These are phyloP conservation scores for Drosophila mimetica DNA, from an alignment of 2,888 invertebrate species.

Conservation along the genomic window DNA sequence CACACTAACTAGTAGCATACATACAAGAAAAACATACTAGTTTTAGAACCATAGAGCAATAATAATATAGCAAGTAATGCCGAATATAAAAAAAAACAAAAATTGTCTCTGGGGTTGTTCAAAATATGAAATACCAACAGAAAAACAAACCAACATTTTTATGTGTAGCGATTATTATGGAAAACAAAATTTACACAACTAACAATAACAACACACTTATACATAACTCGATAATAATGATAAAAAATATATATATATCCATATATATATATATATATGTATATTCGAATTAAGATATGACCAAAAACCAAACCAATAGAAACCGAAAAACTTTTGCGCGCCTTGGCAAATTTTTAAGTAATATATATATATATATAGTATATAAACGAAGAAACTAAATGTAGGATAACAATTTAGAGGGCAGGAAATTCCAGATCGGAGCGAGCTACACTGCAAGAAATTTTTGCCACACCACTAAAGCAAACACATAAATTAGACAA, in stretches of 20 bases:
- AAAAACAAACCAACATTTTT: constrained; percentile 36
- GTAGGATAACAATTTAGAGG: constrained; percentile 13
- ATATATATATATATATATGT: constrained; percentile 32
- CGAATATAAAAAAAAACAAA: constrained; percentile 36
- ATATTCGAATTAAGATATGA: constrained; percentile 65
- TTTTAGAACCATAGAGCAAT: constrained; percentile 42
- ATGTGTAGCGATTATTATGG: constrained; percentile 45
- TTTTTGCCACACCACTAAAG: constrained; percentile 6
- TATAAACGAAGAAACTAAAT: not conserved
- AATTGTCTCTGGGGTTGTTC: constrained; percentile 43
- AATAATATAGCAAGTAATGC: constrained; percentile 36
- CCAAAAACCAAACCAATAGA: constrained; percentile 54
- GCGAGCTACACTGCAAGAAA: constrained; percentile 27
- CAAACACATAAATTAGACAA: constrained; percentile 28
- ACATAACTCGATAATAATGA: constrained; percentile 59
- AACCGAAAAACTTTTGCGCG: constrained; percentile 48
- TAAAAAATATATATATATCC: constrained; percentile 11
- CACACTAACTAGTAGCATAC: constrained; percentile 35
- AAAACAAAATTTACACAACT: constrained; percentile 55
- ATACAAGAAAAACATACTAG: constrained; percentile 7
- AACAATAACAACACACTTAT: constrained; percentile 36
- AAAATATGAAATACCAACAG: constrained; percentile 5
- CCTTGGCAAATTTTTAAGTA: constrained; percentile 49
- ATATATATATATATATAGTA: constrained; percentile 22
- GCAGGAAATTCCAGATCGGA: constrained; percentile 31